Percentiles rank a stretch among this genome's conserved stretches.
Evolutionary conservation across 2,888 invertebrate species (phyloP).

Genomic region (Chymomyza procnemis): DNA sequence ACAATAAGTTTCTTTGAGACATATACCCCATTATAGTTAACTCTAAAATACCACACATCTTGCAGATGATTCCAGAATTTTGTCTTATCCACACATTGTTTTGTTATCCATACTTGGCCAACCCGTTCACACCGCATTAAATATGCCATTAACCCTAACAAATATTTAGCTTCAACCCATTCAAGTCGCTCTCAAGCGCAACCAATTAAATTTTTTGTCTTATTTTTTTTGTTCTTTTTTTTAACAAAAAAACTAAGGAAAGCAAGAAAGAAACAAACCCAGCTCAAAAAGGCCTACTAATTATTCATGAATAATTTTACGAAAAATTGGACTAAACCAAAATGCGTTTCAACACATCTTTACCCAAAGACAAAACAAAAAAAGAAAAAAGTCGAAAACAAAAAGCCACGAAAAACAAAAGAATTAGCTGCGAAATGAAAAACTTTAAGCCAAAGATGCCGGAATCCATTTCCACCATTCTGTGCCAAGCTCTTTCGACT

Average conservation of each 20-base stretch:
- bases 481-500: constrained; percentile 54
- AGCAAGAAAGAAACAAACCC: constrained; percentile 24
- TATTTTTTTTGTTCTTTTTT: constrained; percentile 33
- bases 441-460: constrained; percentile 42
- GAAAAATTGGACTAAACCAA: constrained; percentile 18
- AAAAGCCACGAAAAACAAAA: constrained; percentile 35
- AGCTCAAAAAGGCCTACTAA: constrained; percentile 40
- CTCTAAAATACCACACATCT: neutral
- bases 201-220: constrained; percentile 57
- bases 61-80: neutral
- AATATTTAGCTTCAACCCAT: constrained; percentile 17
- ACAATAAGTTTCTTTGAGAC: neutral
- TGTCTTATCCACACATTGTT: neutral
- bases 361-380: neutral
- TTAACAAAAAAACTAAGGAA: constrained; percentile 17
- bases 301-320: constrained; percentile 63
- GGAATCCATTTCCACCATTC: constrained; percentile 42
- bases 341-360: constrained; percentile 47
- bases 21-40: neutral
- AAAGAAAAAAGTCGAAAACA: constrained; percentile 20
- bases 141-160: constrained; percentile 20
- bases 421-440: constrained; percentile 46
- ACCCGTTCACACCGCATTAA: constrained; percentile 4
- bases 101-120: neutral
- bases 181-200: constrained; percentile 53